Conservation (phyloP, 2,797 vertebrate genomes). For the Pipistrellus pygmaeus region DNA sequence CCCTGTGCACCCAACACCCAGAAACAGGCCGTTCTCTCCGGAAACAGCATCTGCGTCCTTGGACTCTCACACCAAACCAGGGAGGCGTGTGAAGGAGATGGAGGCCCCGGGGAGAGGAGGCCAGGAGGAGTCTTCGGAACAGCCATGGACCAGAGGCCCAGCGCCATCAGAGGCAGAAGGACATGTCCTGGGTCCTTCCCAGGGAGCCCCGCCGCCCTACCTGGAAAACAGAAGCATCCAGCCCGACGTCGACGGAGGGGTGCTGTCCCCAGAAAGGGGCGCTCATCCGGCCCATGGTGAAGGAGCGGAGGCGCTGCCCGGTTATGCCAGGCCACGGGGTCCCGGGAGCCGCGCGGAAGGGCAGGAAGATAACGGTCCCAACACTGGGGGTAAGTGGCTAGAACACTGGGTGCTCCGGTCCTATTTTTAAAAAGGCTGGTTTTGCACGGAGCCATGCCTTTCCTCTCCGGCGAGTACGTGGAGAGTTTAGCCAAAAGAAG, state of each 20-base stretch:
- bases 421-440: neutral
- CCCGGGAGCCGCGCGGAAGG: constrained; percentile 88
- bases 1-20: neutral
- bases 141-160: neutral
- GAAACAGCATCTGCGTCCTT: constrained; percentile 56
- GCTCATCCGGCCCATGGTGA: constrained; percentile 70
- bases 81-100: neutral
- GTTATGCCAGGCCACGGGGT: constrained; percentile 60
- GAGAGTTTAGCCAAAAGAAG: constrained; percentile 64
- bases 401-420: neutral
- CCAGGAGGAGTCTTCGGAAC: constrained; percentile 1
- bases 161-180: neutral
- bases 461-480: constrained; percentile 23
- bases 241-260: constrained; percentile 18
- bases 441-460: neutral
- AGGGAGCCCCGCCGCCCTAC: neutral
- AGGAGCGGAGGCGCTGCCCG: constrained; percentile 60
- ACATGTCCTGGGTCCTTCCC: constrained; percentile 15
- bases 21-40: constrained; percentile 13
- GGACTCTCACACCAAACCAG: constrained; percentile 51
- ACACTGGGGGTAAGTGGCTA: constrained; percentile 91
- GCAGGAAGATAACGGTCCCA: constrained; percentile 90
- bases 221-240: constrained; percentile 1
- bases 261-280: constrained; percentile 39
- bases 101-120: constrained; percentile 65